A percentile compares a stretch with the other conserved stretches of the same genome.
phyloP scores from a whole-genome alignment of 2,888 invertebrate genomes.

The Autographa pulchrina region DNA sequence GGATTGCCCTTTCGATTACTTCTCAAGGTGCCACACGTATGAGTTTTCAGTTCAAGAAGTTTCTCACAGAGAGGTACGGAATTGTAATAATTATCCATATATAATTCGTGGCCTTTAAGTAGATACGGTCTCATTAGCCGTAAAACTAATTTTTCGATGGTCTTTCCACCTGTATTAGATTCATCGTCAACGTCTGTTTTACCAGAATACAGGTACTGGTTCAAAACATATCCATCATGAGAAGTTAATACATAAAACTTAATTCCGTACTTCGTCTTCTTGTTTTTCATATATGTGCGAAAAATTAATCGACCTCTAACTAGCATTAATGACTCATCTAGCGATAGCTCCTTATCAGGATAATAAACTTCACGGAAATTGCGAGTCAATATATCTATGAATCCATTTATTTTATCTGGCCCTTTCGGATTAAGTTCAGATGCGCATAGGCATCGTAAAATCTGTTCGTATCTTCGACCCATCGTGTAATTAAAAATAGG shows the following conservation, averaged over 20 bases:
- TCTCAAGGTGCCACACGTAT: too few relatives aligned
- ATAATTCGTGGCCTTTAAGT: slow-evolving; percentile 49
- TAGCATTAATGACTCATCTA: slow-evolving; percentile 54
- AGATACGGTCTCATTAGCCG: slow-evolving; percentile 50
- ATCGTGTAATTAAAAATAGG: slow-evolving; percentile 9
- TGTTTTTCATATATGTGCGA: slow-evolving; percentile 36
- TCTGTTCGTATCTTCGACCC: slow-evolving; percentile 15
- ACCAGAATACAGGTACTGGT: slow-evolving; percentile 43
- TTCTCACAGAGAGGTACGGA: too few relatives aligned
- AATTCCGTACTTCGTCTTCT: slow-evolving; percentile 62
- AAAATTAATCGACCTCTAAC: slow-evolving; percentile 57
- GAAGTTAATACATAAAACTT: slow-evolving; percentile 62
- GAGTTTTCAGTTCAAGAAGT: too few relatives aligned
- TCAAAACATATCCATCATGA: slow-evolving; percentile 61
- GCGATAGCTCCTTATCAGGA: slow-evolving; percentile 13
- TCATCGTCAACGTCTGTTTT: slow-evolving; percentile 34
- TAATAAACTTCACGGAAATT: slow-evolving; percentile 5
- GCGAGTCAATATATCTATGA: slow-evolving; percentile 9
- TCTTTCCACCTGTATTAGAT: slow-evolving; percentile 23
- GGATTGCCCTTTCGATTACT: slow-evolving; percentile 38
- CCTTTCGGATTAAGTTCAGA: slow-evolving; percentile 11
- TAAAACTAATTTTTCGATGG: slow-evolving; percentile 50
- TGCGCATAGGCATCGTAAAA: slow-evolving; percentile 13
- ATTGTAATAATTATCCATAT: too few relatives aligned
- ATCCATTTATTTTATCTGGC: slow-evolving; percentile 6